These are phyloP conservation scores for Xanthia icteritia DNA, from an alignment of 2,888 invertebrate genomes.

Conservation along the genomic window DNA sequence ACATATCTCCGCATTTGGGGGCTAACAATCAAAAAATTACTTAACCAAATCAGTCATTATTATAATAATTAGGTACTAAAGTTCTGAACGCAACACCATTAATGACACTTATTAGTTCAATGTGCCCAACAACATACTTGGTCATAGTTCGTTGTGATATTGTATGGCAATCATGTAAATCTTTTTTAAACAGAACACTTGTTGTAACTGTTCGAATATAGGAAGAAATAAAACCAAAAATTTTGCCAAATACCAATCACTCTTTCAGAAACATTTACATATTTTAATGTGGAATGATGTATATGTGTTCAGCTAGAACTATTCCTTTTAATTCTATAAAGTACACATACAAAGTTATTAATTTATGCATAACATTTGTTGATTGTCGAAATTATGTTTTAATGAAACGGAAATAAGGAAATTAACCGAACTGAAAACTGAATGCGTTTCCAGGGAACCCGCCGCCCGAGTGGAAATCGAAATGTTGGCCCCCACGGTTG, in stretches of 20 bases:
- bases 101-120: slow-evolving; percentile 34
- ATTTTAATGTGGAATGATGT: slow-evolving; percentile 70
- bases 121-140: slow-evolving; percentile 44
- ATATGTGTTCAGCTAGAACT: slow-evolving; percentile 61
- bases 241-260: slow-evolving; percentile 52
- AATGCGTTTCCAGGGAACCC: slow-evolving; percentile 91
- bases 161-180: slow-evolving; percentile 39
- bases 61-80: slow-evolving; percentile 72
- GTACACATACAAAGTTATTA: slow-evolving; percentile 60
- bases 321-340: slow-evolving; percentile 59
- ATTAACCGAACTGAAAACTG: slow-evolving; percentile 93
- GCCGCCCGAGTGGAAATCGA: slow-evolving; percentile 88
- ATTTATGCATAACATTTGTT: slow-evolving; percentile 59
- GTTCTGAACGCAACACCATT: slow-evolving; percentile 59
- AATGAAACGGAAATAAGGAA: slow-evolving; percentile 35
- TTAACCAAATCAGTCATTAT: slow-evolving; percentile 86
- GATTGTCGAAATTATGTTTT: slow-evolving; percentile 52
- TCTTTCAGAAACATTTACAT: slow-evolving; percentile 57
- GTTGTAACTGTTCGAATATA: slow-evolving; percentile 23
- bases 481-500: slow-evolving; percentile 90
- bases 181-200: slow-evolving; percentile 30
- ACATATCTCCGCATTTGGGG: slow-evolving; percentile 51
- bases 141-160: slow-evolving; percentile 48
- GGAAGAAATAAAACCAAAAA: slow-evolving; percentile 60
- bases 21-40: slow-evolving; percentile 72